Conservation (phyloP, 2,797 vertebrate genomes). For the Orestias chungarensis region DNA sequence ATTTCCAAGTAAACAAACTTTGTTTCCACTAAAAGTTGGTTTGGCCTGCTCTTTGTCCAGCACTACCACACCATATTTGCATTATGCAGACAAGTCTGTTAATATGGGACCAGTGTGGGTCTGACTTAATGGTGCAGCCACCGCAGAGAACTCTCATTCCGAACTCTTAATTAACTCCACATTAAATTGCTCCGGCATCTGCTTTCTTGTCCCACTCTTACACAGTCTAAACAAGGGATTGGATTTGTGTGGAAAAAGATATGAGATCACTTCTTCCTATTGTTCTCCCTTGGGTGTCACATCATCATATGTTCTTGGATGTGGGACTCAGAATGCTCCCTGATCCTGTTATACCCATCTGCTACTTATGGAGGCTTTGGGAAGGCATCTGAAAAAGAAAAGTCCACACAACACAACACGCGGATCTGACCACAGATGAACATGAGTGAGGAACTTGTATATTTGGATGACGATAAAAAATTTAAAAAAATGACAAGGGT, state of each 20-base stretch:
- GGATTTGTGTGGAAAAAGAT: slow-evolving; percentile 57
- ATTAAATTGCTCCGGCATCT: slow-evolving; percentile 65
- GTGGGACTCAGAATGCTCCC: slow-evolving; percentile 32
- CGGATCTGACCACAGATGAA: slow-evolving; percentile 50
- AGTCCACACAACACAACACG: slow-evolving; percentile 55
- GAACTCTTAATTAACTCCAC: slow-evolving; percentile 61
- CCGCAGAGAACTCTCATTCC: slow-evolving; percentile 65
- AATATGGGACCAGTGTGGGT: slow-evolving; percentile 53
- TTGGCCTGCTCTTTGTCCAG: slow-evolving; percentile 23
- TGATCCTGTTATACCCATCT: slow-evolving; percentile 59
- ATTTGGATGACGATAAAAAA: slow-evolving; percentile 71
- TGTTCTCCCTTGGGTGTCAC: slow-evolving; percentile 68
- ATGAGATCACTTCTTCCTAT: slow-evolving; percentile 71
- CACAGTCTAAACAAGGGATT: slow-evolving; percentile 67
- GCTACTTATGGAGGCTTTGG: slow-evolving; percentile 49
- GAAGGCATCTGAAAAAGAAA: slow-evolving; percentile 45
- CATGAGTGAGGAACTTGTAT: slow-evolving; percentile 53
- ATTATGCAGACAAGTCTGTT: slow-evolving; percentile 52
- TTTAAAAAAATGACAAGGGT: slow-evolving; percentile 64
- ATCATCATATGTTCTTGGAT: slow-evolving; percentile 63
- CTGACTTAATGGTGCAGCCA: slow-evolving; percentile 61
- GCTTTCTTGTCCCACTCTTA: slow-evolving; percentile 54
- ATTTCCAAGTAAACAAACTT: slow-evolving; percentile 29
- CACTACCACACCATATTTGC: slow-evolving; percentile 36
- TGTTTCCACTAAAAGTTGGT: slow-evolving; percentile 33